Evolutionary conservation across 2,888 invertebrate species (phyloP).

Genomic region (Prosopocoilus inquinatus): DNA sequence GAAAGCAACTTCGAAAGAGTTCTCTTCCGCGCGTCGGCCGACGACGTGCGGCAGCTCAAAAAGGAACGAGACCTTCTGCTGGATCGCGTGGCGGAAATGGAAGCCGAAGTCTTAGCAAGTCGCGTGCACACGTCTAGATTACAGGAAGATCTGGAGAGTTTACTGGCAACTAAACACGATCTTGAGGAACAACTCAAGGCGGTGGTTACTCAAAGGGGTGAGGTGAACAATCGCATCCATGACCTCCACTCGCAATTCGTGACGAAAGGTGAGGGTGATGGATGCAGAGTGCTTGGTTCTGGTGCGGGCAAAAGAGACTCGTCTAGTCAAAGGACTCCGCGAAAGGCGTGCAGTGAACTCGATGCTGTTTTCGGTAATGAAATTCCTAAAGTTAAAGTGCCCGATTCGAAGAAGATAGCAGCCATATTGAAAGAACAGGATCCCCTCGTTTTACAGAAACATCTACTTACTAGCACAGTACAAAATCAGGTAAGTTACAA

Average conservation of each 20-base stretch:
- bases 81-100: conserved; percentile 73
- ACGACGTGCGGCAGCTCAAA: conserved; percentile 63
- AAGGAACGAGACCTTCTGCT: conserved; percentile 74
- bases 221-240: conserved; percentile 58
- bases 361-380: conserved; percentile 66
- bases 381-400: conserved; percentile 63
- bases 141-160: conserved; percentile 61
- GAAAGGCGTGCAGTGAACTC: conserved; percentile 52
- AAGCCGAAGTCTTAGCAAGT: conserved; percentile 68
- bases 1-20: conserved; percentile 43
- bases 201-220: conserved; percentile 58
- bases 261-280: conserved; percentile 47
- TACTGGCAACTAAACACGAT: conserved; percentile 58
- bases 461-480: conserved; percentile 76
- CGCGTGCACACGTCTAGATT: conserved; percentile 64
- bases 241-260: conserved; percentile 55
- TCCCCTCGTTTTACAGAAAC: conserved; percentile 79
- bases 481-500: conserved; percentile 71
- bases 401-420: conserved; percentile 73
- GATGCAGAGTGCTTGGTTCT: conserved; percentile 26
- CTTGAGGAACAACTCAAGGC: conserved; percentile 60
- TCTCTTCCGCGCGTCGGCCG: conserved; percentile 48
- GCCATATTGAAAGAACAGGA: conserved; percentile 82
- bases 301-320: conserved; percentile 29
- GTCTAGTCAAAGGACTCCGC: conserved; percentile 40